A percentile compares a stretch with the other conserved stretches of the same genome.
Conservation (phyloP, 2,797 vertebrate species). For the Micrastur ruficollis region DNA sequence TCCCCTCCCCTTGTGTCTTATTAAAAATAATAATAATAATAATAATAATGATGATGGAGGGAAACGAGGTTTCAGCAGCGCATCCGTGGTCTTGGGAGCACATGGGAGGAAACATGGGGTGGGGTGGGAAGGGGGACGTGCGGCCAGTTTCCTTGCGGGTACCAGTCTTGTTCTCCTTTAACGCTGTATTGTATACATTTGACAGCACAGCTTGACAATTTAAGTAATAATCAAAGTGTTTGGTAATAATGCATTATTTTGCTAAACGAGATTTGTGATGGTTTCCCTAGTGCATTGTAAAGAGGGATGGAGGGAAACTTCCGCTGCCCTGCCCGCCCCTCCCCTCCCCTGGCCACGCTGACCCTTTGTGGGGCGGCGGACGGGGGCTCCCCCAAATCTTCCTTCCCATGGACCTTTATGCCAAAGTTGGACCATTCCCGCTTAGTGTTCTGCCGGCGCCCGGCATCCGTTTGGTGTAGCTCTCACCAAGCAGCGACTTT, state of each 20-base stretch:
- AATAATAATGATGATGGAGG: neutral
- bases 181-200: slow-evolving; percentile 47
- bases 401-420: neutral
- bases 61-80: slow-evolving; percentile 15
- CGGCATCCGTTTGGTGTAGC: neutral
- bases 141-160: neutral
- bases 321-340: slow-evolving; percentile 4
- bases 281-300: slow-evolving; percentile 70
- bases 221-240: slow-evolving; percentile 65
- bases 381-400: neutral
- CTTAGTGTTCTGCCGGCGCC: neutral
- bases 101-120: neutral
- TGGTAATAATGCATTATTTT: slow-evolving; percentile 70
- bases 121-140: slow-evolving; percentile 13
- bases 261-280: slow-evolving; percentile 76
- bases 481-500: neutral
- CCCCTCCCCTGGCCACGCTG: too few species aligned
- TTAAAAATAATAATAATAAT: neutral
- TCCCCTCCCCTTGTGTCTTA: slow-evolving; percentile 11
- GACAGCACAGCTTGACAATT: slow-evolving; percentile 74
- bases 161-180: slow-evolving; percentile 82
- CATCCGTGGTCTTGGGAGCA: neutral
- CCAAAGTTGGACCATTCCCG: slow-evolving; percentile 28
- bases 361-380: neutral
- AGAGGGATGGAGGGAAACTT: slow-evolving; percentile 68